Evolutionary conservation across 2,797 vertebrate species (phyloP), one percentile per base, ranked within the genome.

Genomic region (Coregonus suidteri): DNA sequence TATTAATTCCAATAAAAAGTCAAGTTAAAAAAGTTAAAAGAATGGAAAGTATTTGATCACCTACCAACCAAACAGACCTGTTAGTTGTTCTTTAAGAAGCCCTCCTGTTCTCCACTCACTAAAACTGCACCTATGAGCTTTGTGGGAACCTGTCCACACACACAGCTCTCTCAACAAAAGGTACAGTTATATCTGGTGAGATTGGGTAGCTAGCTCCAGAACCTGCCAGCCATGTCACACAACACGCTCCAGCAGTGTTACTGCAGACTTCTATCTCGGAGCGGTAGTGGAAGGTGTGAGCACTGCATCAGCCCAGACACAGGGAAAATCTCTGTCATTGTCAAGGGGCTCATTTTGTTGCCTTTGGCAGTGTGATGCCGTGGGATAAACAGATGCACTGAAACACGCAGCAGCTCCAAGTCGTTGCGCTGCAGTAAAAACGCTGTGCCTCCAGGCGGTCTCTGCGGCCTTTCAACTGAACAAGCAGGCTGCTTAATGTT

Each of bases 381-480:
- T 79, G 83, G 85, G 89, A 91, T 89, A 90, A 87, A 90, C 86
- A 91, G 87, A 91, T 89, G 89, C 88, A 88, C 75, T 66, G 85
- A 91, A 82, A 87, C 85, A 85, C 84, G 83, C 89, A 87, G 83
- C 89, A 87, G 89, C 82, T 88, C 87, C 86, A 85, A 76, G 71
- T 34, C 52, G 67, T 25, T 89, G 89, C 85, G 80, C 80, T 30
- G 31, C 37, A 14, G 71, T 34, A 16, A 87, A 86, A 59, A 53
- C 31, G 54, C 56, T 54, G 16, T 75, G 75, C 73, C 79, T 83
- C 71, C 35, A 77, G 83, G 82, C 82, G 16, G 53, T 35, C 77
- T 65, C 75, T 25, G 4, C 52, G 3, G 4, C 25, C 20, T 6
- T 59, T 37, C 71, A 54, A 35, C 41, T 54, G 53, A 35, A 18